phyloP scores from a whole-genome alignment of 2,888 invertebrate species.

The Hydraecia micacea region DNA sequence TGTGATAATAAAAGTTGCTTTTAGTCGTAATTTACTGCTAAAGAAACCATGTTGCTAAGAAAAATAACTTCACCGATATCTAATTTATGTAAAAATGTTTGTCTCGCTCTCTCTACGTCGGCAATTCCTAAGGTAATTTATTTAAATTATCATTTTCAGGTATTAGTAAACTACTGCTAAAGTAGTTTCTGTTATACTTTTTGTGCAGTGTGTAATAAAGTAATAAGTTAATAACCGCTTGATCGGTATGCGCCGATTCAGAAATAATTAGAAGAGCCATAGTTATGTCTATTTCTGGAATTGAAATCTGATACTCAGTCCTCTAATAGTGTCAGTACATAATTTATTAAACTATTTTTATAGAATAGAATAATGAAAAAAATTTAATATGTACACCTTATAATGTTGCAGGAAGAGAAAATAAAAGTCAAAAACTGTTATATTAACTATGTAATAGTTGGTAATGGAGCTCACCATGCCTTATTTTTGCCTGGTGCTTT shows the following conservation, averaged over 20 bases:
- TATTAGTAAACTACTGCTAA: too few species aligned
- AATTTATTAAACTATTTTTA: conserved; percentile 5
- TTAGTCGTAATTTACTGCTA: background rate
- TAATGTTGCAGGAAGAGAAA: conserved; percentile 90
- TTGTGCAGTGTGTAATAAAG: background rate
- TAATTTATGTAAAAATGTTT: conserved; percentile 59
- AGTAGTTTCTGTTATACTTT: background rate
- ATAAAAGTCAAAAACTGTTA: conserved; percentile 90
- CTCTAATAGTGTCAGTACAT: background rate
- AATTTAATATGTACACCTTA: too few species aligned
- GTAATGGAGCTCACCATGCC: conserved; percentile 91
- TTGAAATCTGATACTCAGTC: background rate
- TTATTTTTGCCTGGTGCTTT: conserved; percentile 95
- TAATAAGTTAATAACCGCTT: too few species aligned
- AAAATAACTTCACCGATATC: conserved; percentile 55
- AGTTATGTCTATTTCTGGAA: conserved; percentile 1
- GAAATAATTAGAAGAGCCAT: background rate
- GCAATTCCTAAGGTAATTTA: conserved; percentile 68
- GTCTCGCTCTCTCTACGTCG: conserved; percentile 66
- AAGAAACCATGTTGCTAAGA: conserved; percentile 64
- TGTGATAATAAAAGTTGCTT: background rate
- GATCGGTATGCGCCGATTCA: too few species aligned
- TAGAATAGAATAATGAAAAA: too few species aligned
- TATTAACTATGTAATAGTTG: conserved; percentile 91
- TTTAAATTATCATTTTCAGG: conserved; percentile 2